Base-by-base conservation (phyloP, 2,113 vertebrate species). In the Tricholaema leucomelas region DNA sequence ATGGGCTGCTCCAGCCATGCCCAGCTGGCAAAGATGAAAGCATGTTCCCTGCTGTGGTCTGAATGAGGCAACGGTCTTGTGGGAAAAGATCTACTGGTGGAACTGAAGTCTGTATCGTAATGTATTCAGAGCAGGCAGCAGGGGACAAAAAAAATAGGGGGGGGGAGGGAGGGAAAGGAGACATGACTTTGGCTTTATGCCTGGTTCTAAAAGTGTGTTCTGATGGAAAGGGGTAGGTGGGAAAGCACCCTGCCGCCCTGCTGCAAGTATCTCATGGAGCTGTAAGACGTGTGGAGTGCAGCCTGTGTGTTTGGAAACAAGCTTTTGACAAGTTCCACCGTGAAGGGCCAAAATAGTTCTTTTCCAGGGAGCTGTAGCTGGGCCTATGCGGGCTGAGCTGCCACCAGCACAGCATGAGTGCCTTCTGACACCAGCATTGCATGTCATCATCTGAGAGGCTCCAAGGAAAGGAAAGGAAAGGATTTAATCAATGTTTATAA, bases 141-240 rank as follows among this genome's bases (percentile, higher is more conserved):
- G 84, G 55, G 28, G 54, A 38, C 2, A 31, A 7, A 48, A 71
- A 31, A 76, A 48, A 38, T n/a, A 27, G 42, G 42, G 42, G 42
- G 42, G 15, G 42, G 42, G 15, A 17, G 42, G 15, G 40, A 16
- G 12, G 17, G 42, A 61, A 77, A 84, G 11, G 55, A 93, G 82
- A 70, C 64, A 78, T 95, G 93, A 90, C 90, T 76, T 91, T 95
- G 91, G 85, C 94, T 74, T 77, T 60, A 72, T 90, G 85, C 90
- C 91, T 87, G 44, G 65, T 81, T 58, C 80, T 87, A 64, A 42
- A 92, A 88, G 56, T 71, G 44, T 74, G 66, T 85, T 90, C 85
- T 81, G 94, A 81, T 91, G 88, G 72, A 75, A 71, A 0, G 0
- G 65, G 85, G 63, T 78, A 87, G 80, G 87, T 2, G 0, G 82